Evolutionary conservation across 2,888 invertebrate species (phyloP), one percentile per base, ranked within the genome.

Genomic region (Drosophila mettleri): DNA sequence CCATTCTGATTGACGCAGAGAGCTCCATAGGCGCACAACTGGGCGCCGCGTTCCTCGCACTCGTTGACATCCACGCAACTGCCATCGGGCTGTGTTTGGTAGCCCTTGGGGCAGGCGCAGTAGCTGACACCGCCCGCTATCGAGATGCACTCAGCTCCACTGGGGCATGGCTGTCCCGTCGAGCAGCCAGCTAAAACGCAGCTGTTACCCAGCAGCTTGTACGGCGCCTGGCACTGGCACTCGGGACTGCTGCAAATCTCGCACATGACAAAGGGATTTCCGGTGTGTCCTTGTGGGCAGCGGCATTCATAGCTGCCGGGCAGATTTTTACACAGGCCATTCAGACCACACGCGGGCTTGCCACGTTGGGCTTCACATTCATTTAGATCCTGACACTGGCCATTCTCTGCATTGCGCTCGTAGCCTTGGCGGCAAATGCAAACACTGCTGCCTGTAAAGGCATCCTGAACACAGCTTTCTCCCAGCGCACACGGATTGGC

Each of bases 271-370:
- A 97, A 98, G 1, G 98, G 97, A 92, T 98, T 98, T 45, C 98
- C 98, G 88, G 96, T 96, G 90, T 96, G 97, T 33, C 97, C 97
- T 29, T 95, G 93, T 0, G 97, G 96, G 88, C 98, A 98, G 87
- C 96, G 96, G 84, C 98, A 98, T 92, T 97, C 97, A 90, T 98
- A 98, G 89, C 97, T 97, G 48, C 98, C 98, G 0, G 98, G 98
- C 53, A 98, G 93, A 92, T 98, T 98, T 91, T 97, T 97, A 89
- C 98, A 98, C 62, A 97, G 94, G 0, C 98, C 97, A 91, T 97
- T 97, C 24, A 96, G 92, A 0, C 98, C 98, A 92, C 98, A 98
- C 18, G 96, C 95, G 3, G 96, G 94, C 79, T 96, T 96, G 60
- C 95, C 95, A 58, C 94, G 93, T 29, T 95, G 93, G 81, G 95